A percentile compares a stretch with the other conserved stretches of the same genome.
Conservation (phyloP, 2,888 invertebrate genomes). For the Pseudococcus jackbeardsleyi region DNA sequence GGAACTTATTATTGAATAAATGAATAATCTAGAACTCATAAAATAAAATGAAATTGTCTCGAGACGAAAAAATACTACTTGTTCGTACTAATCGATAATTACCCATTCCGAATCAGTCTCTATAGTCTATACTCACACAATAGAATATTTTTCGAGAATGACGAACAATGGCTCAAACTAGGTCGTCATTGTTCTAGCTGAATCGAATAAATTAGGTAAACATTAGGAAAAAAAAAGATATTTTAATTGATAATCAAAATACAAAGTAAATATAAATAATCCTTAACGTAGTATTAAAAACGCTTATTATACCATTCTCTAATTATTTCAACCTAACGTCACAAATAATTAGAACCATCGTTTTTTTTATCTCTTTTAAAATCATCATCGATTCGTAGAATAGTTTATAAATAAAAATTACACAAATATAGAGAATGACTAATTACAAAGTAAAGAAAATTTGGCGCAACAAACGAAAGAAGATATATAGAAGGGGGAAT, state of each 20-base stretch:
- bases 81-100: not conserved
- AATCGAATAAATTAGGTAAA: constrained; percentile 9
- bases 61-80: not conserved
- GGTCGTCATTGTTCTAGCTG: not conserved
- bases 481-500: not conserved
- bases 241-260: constrained; percentile 48
- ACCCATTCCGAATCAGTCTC: not conserved
- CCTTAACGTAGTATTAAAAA: constrained; percentile 43
- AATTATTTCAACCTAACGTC: constrained; percentile 38
- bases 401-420: constrained; percentile 49
- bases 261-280: constrained; percentile 49
- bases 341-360: constrained; percentile 38
- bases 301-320: constrained; percentile 43
- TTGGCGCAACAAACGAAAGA: not conserved
- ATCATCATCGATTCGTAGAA: constrained; percentile 37
- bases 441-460: constrained; percentile 38
- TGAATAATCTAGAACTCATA: not conserved
- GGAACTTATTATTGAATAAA: not conserved
- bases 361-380: not conserved
- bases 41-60: not conserved
- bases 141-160: not conserved
- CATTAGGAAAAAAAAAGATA: constrained; percentile 37
- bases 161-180: not conserved
- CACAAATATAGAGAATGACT: constrained; percentile 30
- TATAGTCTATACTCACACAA: not conserved